Base-by-base conservation (phyloP, 2,888 invertebrate species). In the Galeopsomyia nigrocyanea region DNA sequence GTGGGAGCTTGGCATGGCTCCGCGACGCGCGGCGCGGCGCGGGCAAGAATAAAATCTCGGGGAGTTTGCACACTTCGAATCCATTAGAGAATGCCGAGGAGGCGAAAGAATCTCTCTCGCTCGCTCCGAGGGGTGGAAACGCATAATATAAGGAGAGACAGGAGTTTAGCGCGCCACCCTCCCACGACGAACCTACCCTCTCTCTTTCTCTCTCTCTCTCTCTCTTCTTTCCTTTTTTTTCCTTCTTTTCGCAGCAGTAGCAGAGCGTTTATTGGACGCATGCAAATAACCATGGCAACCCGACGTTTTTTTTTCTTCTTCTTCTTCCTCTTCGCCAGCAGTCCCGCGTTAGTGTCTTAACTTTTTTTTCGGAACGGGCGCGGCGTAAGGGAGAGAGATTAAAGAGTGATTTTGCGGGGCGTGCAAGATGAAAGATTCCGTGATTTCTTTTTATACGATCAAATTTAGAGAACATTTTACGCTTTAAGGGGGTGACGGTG, bases 281-380 rank as follows among this genome's bases (percentile, higher is more conserved):
- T 86, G 86, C 86, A 86, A 86, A 87, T 87, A 86, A 84, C 86
- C 85, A 86, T 86, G 85, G 86, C 85, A 86, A 86, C 86, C 73
- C 51, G 51, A 46, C 14, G 39, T 39, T 51, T 67, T 55, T 65
- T 17, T 22, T 3, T 62, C 47, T 56, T 10, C 22, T 53, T 21
- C 22, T 68, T 68, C 50, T 62, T 51, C 22, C 17, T 50, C 22
- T 46, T 31, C 7, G 50, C 21, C 7, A 22, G 53, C 46, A 26
- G 26, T 16, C 58, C 31, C 39, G 26, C 5, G 56, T 19, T 39
- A 60, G 57, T 31, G 31, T 31, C n/a, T 31, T 31, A 16, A 57
- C n/a, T 57, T 39, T 39, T 39, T 39, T 39, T 39, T 39, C 39
- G 39, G 13, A 39, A 39, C 39, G 39, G 39, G 9, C n/a, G 5